phyloP scores from a whole-genome alignment of 2,888 invertebrate species.

The Mesopsocus fuscifrons region DNA sequence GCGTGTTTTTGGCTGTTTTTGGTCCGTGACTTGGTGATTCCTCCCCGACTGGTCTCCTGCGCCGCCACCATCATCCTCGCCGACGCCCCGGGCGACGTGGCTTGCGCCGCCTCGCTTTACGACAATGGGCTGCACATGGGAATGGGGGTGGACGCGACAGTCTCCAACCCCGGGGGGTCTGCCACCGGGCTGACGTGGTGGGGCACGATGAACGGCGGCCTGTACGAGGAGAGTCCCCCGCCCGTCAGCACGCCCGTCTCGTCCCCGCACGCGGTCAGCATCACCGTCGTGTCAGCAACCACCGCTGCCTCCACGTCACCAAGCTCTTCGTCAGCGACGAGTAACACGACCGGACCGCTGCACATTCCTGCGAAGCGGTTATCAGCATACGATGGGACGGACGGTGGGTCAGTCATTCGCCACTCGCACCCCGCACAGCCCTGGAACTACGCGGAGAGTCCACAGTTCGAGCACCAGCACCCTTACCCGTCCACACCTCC shows the following conservation, averaged over 20 bases:
- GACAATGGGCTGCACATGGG: conserved; percentile 53
- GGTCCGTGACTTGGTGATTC: not conserved
- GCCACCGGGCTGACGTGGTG: conserved; percentile 71
- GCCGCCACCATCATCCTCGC: conserved; percentile 40
- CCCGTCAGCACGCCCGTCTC: conserved; percentile 18
- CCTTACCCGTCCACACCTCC: conserved; percentile 26
- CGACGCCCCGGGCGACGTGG: conserved; percentile 58
- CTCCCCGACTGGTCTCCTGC: not conserved
- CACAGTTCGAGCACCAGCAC: conserved; percentile 34
- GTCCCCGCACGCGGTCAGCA: conserved; percentile 13
- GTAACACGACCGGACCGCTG: conserved; percentile 44
- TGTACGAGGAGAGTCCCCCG: conserved; percentile 50
- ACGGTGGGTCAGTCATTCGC: conserved; percentile 41
- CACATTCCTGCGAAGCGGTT: conserved; percentile 78
- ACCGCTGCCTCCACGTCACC: conserved; percentile 35
- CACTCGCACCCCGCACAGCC: conserved; percentile 46
- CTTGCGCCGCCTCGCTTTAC: conserved; percentile 58
- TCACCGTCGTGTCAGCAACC: conserved; percentile 14
- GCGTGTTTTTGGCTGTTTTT: not conserved
- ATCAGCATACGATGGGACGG: conserved; percentile 25
- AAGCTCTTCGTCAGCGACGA: conserved; percentile 46
- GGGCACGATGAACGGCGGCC: conserved; percentile 68
- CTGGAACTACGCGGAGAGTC: conserved; percentile 51
- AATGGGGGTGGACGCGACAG: conserved; percentile 30
- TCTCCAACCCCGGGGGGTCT: conserved; percentile 60